Evolutionary conservation across 2,113 vertebrate species (phyloP).

Genomic region (Pelusios castaneus): DNA sequence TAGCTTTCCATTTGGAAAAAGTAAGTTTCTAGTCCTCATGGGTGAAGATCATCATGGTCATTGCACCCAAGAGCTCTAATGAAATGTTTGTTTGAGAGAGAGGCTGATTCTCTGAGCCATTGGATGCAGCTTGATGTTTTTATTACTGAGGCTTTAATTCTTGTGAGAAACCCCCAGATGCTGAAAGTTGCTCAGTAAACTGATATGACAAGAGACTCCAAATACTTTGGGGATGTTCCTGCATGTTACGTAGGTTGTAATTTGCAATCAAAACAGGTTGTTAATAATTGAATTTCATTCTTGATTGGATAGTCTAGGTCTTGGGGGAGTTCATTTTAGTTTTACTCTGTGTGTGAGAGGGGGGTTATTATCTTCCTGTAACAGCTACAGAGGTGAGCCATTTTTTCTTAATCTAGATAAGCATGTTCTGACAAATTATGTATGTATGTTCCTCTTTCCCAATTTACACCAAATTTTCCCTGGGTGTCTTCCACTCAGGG

Average conservation of each 20-base stretch:
- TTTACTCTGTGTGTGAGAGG: accelerated
- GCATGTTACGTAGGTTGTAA: accelerated
- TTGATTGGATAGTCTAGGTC: accelerated
- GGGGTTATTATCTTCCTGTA: neutral
- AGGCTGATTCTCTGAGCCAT: neutral
- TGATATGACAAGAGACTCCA: accelerated
- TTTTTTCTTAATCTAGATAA: neutral
- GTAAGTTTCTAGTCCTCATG: accelerated
- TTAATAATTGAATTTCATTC: accelerated
- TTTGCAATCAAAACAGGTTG: neutral
- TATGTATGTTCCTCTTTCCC: neutral
- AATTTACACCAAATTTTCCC: neutral
- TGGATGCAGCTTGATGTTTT: neutral
- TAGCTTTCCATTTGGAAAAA: neutral
- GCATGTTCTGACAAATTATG: too few relatives aligned
- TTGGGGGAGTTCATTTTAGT: neutral
- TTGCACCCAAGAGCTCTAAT: too few relatives aligned
- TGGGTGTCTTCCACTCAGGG: neutral
- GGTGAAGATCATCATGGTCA: neutral
- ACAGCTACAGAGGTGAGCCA: neutral
- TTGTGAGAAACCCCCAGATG: accelerated
- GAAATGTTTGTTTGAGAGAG: neutral
- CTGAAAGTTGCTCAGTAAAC: accelerated
- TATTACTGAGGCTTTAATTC: neutral
- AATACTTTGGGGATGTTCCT: accelerated